These are phyloP conservation scores for Hartigia nigra DNA, from an alignment of 2,888 invertebrate species.

Conservation along the genomic window DNA sequence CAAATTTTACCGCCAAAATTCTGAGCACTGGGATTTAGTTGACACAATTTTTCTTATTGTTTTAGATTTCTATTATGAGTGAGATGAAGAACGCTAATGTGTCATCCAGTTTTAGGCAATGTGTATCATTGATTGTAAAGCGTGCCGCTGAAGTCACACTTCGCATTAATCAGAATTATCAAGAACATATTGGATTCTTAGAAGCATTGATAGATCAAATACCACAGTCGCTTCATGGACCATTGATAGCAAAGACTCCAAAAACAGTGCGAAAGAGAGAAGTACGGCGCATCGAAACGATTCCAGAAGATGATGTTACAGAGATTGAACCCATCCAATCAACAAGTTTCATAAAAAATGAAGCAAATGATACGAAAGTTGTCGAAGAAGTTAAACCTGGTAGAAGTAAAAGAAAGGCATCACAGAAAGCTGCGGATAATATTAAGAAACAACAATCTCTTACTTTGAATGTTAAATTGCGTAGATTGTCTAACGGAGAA, in stretches of 20 bases:
- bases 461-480: constrained; percentile 33
- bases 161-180: not conserved
- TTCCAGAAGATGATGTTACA: constrained; percentile 50
- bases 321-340: constrained; percentile 11
- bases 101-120: not conserved
- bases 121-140: not conserved
- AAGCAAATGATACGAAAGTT: constrained; percentile 13
- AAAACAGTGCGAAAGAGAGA: constrained; percentile 42
- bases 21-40: not conserved
- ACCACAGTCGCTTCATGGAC: constrained; percentile 34
- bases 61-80: not conserved
- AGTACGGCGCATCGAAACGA: constrained; percentile 50
- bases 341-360: not conserved
- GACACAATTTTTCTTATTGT: not conserved
- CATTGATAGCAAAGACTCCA: constrained; percentile 56
- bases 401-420: constrained; percentile 48
- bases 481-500: constrained; percentile 34
- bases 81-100: not conserved
- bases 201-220: constrained; percentile 42
- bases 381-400: constrained; percentile 15
- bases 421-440: constrained; percentile 43
- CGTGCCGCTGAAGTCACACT: not conserved
- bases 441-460: constrained; percentile 50
- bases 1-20: not conserved
- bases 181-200: constrained; percentile 15